Evolutionary conservation across 2,888 invertebrate genomes (phyloP), one percentile per base, ranked within the genome.

Genomic region (Idaea aversata): DNA sequence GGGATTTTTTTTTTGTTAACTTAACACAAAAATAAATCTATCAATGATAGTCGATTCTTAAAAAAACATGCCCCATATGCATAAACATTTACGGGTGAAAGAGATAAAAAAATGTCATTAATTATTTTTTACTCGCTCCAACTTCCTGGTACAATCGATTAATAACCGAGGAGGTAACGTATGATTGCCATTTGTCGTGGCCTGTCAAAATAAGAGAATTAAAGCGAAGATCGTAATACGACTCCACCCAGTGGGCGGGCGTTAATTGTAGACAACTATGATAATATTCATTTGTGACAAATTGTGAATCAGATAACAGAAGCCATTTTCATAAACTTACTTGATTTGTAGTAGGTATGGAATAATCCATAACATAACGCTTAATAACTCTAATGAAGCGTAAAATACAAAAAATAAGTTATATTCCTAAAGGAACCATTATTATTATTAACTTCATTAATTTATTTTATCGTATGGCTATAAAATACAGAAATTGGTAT

Each of bases 141-240:
- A 68, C 75, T 88, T 88, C 88, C 87, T 82, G 82, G 86, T 85
- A 86, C 47, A 71, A 75, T 75, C 81, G 79, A 88, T 88, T 87
- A 83, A 87, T 85, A 82, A 83, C 74, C 57, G 70, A 69, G 71
- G 72, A 47, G 65, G 75, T 70, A 78, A 84, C 82, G 81, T 87
- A 82, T 82, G 84, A 80, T 72, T 75, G 81, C 78, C 86, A 91
- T 91, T 91, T 91, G 93, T 92, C 93, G 86, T 71, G 78, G 72
- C 80, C 82, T 91, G 92, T 92, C 92, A 92, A 87, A 92, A 92
- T 88, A 92, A 25, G 77, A 82, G 85, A 77, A 85, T 90, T 88
- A 88, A 80, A 86, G 71, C 77, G 77, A 77, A 77, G 67, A 66
- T 70, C 66, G 90, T 85, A 88, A 91, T 77, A 76, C 62, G 91